These are phyloP conservation scores for Pseudomyrmex concolor DNA, from an alignment of 1,140 invertebrate genomes.

Conservation along the genomic window DNA sequence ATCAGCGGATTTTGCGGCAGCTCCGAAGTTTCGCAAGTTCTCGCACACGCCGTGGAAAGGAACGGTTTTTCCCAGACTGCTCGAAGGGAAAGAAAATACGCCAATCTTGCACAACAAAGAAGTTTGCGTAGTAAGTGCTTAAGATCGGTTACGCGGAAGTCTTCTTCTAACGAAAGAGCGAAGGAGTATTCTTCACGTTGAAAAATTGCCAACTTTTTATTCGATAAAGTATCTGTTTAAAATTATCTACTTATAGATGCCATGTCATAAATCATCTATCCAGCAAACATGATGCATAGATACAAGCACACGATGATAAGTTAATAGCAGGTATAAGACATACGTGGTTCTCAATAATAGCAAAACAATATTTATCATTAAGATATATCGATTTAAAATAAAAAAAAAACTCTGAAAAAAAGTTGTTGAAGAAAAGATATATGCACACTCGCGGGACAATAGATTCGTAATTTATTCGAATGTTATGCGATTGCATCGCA, in stretches of 20 bases:
- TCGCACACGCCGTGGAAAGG: background rate
- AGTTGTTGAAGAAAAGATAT: background rate
- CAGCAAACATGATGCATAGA: too few species aligned
- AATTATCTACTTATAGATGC: too few species aligned
- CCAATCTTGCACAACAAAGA: slow-evolving; percentile 19
- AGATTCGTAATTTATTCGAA: slow-evolving; percentile 34
- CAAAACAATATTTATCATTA: too few species aligned
- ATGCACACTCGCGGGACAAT: slow-evolving; percentile 19
- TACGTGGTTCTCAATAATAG: too few species aligned
- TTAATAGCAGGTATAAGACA: too few species aligned
- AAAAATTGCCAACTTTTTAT: background rate
- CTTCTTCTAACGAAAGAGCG: background rate
- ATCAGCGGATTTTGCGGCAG: background rate
- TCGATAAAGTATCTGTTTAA: background rate
- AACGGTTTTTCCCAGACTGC: background rate
- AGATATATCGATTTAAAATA: background rate
- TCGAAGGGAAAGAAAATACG: slow-evolving; percentile 26
- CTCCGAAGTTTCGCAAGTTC: slow-evolving; percentile 22
- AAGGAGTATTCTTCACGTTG: background rate
- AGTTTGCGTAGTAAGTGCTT: background rate
- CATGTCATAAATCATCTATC: too few species aligned
- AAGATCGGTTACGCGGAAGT: background rate
- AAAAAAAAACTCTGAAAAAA: background rate
- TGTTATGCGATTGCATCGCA: slow-evolving; percentile 17
- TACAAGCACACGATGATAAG: too few species aligned